A percentile compares a stretch with the other conserved stretches of the same genome.
Conservation (phyloP, 1,140 invertebrate species). For the Microplitis demolitor region DNA sequence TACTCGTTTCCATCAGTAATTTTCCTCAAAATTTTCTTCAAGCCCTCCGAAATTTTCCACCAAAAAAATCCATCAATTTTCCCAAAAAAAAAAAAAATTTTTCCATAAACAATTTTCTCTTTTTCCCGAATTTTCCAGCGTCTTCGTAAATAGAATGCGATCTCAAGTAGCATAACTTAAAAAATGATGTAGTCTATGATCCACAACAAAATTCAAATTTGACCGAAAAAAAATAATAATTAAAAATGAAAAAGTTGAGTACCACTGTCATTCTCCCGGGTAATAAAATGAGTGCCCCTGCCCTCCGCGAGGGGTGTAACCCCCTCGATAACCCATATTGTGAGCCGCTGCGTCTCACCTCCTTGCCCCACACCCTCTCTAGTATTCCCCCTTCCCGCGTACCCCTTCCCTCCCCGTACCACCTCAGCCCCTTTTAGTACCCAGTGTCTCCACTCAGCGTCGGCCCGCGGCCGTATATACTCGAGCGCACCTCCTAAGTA, state of each 20-base stretch:
- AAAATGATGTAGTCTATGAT: too few species aligned
- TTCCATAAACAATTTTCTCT: too few species aligned
- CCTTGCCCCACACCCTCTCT: background rate
- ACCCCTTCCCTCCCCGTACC: background rate
- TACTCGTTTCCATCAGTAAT: too few species aligned
- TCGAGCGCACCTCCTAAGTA: slow-evolving; percentile 53
- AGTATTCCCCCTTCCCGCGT: background rate
- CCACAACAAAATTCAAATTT: too few species aligned
- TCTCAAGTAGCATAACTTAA: too few species aligned
- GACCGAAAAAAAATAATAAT: background rate
- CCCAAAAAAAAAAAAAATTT: too few species aligned
- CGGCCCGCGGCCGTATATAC: slow-evolving; percentile 60
- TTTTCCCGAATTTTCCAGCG: too few species aligned
- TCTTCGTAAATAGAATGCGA: too few species aligned
- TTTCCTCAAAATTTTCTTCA: too few species aligned
- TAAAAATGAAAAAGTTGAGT: slow-evolving; percentile 49
- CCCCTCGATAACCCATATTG: slow-evolving; percentile 63
- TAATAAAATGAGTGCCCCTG: slow-evolving; percentile 63
- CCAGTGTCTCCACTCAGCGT: slow-evolving; percentile 34
- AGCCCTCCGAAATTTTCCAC: too few species aligned
- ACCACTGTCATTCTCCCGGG: slow-evolving; percentile 47
- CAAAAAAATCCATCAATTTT: too few species aligned
- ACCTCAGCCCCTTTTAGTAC: background rate
- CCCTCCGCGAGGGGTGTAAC: slow-evolving; percentile 53
- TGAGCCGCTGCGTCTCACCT: slow-evolving; percentile 33